A percentile compares a stretch with the other conserved stretches of the same genome.
Conservation (phyloP, 2,797 vertebrate species). For the Crax fasciolata region DNA sequence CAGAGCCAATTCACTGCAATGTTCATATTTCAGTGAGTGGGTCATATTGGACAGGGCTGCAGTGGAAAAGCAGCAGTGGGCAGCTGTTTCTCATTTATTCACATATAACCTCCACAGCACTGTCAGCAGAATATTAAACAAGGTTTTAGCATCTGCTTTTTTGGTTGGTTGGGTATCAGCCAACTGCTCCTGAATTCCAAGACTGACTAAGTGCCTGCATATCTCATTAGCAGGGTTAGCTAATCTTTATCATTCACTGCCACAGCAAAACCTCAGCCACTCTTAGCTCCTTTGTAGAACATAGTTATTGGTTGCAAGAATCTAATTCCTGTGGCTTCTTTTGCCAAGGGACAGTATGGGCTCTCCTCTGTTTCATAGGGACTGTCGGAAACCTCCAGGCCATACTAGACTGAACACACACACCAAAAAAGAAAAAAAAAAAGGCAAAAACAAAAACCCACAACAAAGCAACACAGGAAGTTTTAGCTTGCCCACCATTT, state of each 20-base stretch:
- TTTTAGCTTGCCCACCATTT: background rate
- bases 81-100: conserved; percentile 50
- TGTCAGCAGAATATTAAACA: conserved; percentile 60
- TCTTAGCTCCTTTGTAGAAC: background rate
- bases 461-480: background rate
- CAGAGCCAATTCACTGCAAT: background rate
- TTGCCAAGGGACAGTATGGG: background rate
- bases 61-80: background rate
- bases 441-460: background rate
- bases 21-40: background rate
- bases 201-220: background rate
- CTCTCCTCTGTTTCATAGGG: background rate
- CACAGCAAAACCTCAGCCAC: conserved; percentile 8
- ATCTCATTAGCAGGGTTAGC: conserved; percentile 10
- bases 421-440: background rate
- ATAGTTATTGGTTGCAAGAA: background rate
- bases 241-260: background rate
- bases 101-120: background rate
- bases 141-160: conserved; percentile 45
- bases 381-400: background rate
- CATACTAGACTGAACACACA: background rate
- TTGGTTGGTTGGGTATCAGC: conserved; percentile 23
- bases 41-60: background rate
- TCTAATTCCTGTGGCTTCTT: background rate
- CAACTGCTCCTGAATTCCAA: conserved; percentile 35